Base-by-base conservation (phyloP, 2,113 vertebrate species). In the Grus americana region DNA sequence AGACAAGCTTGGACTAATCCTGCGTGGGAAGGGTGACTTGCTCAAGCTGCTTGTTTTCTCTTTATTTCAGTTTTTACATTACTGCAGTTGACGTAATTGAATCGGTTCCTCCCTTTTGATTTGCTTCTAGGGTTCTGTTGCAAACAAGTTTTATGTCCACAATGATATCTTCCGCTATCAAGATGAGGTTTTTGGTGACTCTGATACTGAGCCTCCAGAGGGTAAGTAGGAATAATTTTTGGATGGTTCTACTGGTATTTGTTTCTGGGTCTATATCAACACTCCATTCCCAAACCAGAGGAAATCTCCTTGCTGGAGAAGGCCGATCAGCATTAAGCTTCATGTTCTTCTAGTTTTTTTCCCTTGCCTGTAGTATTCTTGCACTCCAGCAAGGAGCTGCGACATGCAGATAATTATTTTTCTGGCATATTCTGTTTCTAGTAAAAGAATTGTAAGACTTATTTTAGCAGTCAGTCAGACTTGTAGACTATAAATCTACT, bases 151-250 rank as follows among this genome's bases (percentile, higher is more conserved):
- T 97, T 99, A 99, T 90, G 99, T 99, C 84, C 99, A 99, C 97
- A 99, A 99, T 3, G 99, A 99, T 59, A 99, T 99, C 95, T 99
- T 99, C 93, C 99, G 99, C 86, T 99, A 99, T 95, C 99, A 99
- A 84, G 99, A 99, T 91, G 99, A 99, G 76, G 99, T 99, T 66
- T 99, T 99, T 71, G 99, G 98, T 11, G 99, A 99, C 95, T 99
- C 99, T 4, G 99, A 99, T 88, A 99, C 99, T 1, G 99, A 99
- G 79, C 98, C 99, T 55, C 99, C 99, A 57, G 99, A 99, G 96
- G 99, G 99, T 99, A 93, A 98, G 98, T 59, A 78, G 42, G 20
- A 63, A 16, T 26, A 62, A 10, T 17, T 75, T 86, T 20, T 79
- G 6, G 6, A 15, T 65, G 20, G 10, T 82, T 82, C 23, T 68